Conservation (phyloP, 2,888 invertebrate species). For the Aleiodes leptofemur region DNA sequence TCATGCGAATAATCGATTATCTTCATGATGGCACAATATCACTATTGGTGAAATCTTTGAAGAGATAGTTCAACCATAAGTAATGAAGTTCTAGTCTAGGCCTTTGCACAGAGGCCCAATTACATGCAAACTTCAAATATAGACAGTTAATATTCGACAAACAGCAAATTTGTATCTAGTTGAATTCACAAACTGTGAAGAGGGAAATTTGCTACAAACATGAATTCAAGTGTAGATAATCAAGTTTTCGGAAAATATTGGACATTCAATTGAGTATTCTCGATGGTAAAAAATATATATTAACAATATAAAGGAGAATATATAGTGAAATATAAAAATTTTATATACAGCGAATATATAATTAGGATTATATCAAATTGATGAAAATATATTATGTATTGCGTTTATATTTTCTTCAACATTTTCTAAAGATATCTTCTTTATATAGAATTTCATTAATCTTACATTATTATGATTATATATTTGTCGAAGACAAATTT, state of each 20-base stretch:
- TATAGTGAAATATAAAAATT: no score
- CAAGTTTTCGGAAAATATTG: background rate
- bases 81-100: slow-evolving; percentile 20
- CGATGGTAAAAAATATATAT: no score
- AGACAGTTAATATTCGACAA: slow-evolving; percentile 37
- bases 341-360: no score
- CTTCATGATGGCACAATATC: slow-evolving; percentile 7
- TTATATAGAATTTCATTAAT: no score
- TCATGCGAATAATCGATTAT: slow-evolving; percentile 35
- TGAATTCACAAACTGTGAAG: slow-evolving; percentile 35
- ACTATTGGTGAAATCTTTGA: slow-evolving; percentile 14
- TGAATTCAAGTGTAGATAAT: slow-evolving; percentile 2
- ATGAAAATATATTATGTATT: no score
- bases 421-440: no score
- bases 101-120: slow-evolving; percentile 34
- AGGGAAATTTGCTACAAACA: slow-evolving; percentile 14
- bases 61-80: slow-evolving; percentile 25
- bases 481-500: no score
- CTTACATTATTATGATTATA: no score
- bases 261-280: no score
- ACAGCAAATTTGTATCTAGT: slow-evolving; percentile 40
- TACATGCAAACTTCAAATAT: slow-evolving; percentile 42
- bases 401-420: no score
- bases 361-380: no score
- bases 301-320: no score